Base-by-base conservation (phyloP, 2,113 vertebrate species). In the Nesogale talazaci region DNA sequence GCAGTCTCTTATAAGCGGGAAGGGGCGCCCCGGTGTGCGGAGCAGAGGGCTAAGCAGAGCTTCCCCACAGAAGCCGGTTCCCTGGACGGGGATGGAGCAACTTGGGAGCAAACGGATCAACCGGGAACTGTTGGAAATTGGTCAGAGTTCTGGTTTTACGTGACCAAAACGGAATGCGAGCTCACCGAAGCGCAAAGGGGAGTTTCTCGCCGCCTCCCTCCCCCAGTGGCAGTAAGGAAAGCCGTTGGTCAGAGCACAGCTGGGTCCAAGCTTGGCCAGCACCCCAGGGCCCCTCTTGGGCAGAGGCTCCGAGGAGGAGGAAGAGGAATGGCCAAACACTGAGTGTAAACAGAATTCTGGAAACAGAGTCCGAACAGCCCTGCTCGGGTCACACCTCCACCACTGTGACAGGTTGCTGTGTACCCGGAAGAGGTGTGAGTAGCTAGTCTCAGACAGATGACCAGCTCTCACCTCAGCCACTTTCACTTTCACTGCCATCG, bases 91-190 rank as follows among this genome's bases (percentile, higher is more conserved):
- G 23, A 87, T 10, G 79, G 34, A 65, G 46, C 31, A 57, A 72
- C 40, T 0, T 90, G 61, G 59, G 83, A 93, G 72, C 61, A 93
- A 90, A 93, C 0, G 89, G 69, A 84, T 76, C 61, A 77, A 42
- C 78, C 82, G 22, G 74, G 83, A 89, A 63, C 34, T 78, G 34
- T 86, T 88, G 81, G 81, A 22, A 84, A 56, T 86, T 70, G 88
- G 20, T 89, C 27, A 92, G 38, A 57, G 77, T 36, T 87, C 65
- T 92, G 1, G 59, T 88, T 93, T 70, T 89, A 92, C 90, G 57
- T 36, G 34, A 81, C 29, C 27, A 75, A 90, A 92, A 89, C 20
- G 42, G 67, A 93, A 89, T 74, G 84, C 52, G 72, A 27, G 86
- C 19, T 92, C 69, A 84, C 76, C 29, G 74, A 80, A 91, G 36